Evolutionary conservation across 2,888 invertebrate species (phyloP).

Genomic region (Scaptomyza parva): DNA sequence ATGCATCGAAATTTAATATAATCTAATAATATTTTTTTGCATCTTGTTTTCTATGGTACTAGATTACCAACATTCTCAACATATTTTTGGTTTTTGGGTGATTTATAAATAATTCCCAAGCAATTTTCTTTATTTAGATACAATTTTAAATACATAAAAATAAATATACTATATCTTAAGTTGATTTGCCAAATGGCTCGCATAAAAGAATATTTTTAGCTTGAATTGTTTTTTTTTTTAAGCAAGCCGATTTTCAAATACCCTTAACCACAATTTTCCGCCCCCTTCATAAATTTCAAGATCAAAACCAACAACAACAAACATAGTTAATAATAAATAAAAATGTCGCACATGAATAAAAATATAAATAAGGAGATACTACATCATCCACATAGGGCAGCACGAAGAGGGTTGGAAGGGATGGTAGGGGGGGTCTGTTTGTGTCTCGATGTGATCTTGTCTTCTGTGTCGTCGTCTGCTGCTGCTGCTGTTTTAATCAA

Average conservation of each 20-base stretch:
- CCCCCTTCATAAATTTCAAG: constrained; percentile 24
- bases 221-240: background rate
- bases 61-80: too few species aligned
- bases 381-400: background rate
- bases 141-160: too few species aligned
- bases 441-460: constrained; percentile 12
- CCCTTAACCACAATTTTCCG: too few species aligned
- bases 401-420: background rate
- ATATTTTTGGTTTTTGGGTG: too few species aligned
- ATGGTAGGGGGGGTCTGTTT: background rate
- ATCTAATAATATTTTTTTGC: too few species aligned
- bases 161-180: too few species aligned
- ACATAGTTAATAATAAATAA: constrained; percentile 2
- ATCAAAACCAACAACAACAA: constrained; percentile 22
- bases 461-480: constrained; percentile 14
- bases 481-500: constrained; percentile 60
- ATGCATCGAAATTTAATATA: background rate
- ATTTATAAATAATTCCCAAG: too few species aligned
- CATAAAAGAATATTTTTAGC: background rate
- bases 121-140: too few species aligned
- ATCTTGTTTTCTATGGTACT: too few species aligned
- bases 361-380: background rate
- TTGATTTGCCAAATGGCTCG: background rate
- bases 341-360: constrained; percentile 46
- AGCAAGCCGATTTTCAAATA: too few species aligned